A percentile compares a stretch with the other conserved stretches of the same genome.
These are phyloP conservation scores for Drosophila demipolita DNA, from an alignment of 2,888 invertebrate species.

Conservation along the genomic window DNA sequence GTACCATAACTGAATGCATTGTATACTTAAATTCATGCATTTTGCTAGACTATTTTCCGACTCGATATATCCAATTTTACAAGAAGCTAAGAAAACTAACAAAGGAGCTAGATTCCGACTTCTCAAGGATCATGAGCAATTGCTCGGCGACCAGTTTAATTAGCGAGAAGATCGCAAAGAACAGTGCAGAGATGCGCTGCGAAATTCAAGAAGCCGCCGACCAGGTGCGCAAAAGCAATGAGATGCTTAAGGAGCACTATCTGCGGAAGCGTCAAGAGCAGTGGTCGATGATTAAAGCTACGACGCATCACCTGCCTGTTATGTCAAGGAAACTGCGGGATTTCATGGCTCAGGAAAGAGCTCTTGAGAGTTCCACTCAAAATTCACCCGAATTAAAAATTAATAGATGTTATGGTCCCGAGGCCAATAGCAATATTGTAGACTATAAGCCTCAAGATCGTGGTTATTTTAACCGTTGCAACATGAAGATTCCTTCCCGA, in stretches of 20 bases:
- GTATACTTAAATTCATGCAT: background rate
- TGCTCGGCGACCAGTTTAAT: conserved; percentile 15
- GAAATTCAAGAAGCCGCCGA: conserved; percentile 19
- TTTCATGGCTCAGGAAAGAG: conserved; percentile 24
- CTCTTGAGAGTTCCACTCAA: background rate
- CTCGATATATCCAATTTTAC: background rate
- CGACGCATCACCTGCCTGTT: background rate
- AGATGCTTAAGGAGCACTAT: conserved; percentile 31
- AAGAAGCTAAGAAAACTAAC: background rate
- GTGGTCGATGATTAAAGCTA: background rate
- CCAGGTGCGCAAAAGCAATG: conserved; percentile 27
- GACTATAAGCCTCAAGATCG: conserved; percentile 9
- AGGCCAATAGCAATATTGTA: background rate
- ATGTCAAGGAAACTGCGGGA: conserved; percentile 21
- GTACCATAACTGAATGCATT: background rate
- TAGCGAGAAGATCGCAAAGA: background rate
- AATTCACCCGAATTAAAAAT: background rate
- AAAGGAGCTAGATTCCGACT: background rate
- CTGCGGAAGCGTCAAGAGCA: conserved; percentile 14
- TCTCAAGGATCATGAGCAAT: conserved; percentile 12
- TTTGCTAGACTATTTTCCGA: background rate
- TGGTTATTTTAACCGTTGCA: conserved; percentile 2
- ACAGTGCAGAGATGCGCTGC: background rate
- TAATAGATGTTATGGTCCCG: background rate
- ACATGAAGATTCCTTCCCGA: conserved; percentile 8